These are phyloP conservation scores for Lagorchestes hirsutus DNA, from an alignment of 2,797 vertebrate genomes.

Conservation along the genomic window DNA sequence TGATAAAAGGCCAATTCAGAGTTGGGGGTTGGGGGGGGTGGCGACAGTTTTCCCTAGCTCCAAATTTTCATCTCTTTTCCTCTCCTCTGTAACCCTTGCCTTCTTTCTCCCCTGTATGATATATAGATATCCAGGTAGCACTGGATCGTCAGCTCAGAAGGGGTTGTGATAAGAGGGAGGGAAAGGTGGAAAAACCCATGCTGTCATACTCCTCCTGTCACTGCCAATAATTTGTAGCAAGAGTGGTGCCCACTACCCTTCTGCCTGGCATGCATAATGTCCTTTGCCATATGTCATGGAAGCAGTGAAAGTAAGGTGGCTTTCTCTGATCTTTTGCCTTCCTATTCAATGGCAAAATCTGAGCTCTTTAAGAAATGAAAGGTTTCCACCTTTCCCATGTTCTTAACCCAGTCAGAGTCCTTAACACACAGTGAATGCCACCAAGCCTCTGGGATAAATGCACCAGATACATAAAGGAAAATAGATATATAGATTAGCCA, in stretches of 20 bases:
- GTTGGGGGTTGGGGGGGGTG: neutral
- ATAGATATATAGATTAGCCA: neutral
- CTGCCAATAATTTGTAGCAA: neutral
- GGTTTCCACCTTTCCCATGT: neutral
- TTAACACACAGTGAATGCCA: neutral
- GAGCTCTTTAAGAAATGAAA: neutral
- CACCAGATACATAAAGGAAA: neutral
- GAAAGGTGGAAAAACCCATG: neutral
- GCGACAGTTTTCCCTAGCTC: conserved; percentile 74
- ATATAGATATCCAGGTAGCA: conserved; percentile 28
- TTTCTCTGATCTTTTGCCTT: neutral
- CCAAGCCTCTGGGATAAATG: conserved; percentile 37
- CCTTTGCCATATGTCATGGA: neutral
- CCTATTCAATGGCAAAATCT: neutral
- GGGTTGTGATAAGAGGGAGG: neutral
- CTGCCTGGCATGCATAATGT: neutral
- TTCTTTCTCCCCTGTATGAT: conserved; percentile 29
- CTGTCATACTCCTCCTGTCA: neutral
- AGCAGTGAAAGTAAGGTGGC: neutral
- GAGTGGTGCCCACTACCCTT: neutral
- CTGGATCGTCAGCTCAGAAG: conserved; percentile 15
- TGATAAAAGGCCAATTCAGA: conserved; percentile 78
- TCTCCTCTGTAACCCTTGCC: conserved; percentile 68
- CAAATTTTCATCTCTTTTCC: conserved; percentile 62
- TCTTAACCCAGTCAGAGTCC: neutral